A percentile compares a stretch with the other conserved stretches of the same genome.
These are phyloP conservation scores for Ceuthmochares aereus DNA, from an alignment of 2,113 vertebrate genomes.

Conservation along the genomic window DNA sequence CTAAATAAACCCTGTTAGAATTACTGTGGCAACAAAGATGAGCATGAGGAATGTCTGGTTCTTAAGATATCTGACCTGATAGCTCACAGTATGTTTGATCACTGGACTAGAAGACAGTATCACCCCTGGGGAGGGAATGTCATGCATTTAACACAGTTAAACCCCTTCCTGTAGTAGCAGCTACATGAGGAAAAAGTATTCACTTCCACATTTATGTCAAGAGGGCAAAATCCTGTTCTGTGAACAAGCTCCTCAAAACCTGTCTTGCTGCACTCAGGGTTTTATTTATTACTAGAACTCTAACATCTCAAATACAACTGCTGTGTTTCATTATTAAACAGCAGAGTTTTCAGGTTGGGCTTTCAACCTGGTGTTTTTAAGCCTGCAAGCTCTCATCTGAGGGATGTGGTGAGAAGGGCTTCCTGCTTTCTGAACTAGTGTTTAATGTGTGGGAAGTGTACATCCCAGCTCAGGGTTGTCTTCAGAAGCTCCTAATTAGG, in stretches of 20 bases:
- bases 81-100: not conserved
- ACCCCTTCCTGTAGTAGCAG: not conserved
- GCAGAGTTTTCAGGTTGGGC: not conserved
- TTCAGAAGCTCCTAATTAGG: slow-evolving; percentile 64
- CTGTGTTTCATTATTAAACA: slow-evolving; percentile 43
- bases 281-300: slow-evolving; percentile 10
- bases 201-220: accelerated
- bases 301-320: not conserved
- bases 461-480: slow-evolving; percentile 6
- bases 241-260: not conserved
- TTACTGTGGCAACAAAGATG: not conserved
- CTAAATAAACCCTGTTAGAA: not conserved
- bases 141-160: not conserved
- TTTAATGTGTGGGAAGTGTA: not conserved
- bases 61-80: not conserved
- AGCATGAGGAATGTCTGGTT: accelerated
- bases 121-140: not conserved
- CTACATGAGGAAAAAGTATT: not conserved
- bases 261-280: not conserved
- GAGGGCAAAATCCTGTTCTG: not conserved
- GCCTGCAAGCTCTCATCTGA: slow-evolving; percentile 1
- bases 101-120: not conserved
- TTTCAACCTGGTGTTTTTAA: slow-evolving; percentile 36
- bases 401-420: not conserved
- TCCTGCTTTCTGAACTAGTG: slow-evolving; percentile 27